phyloP scores from a whole-genome alignment of 2,113 vertebrate genomes.

The Euleptes europaea region DNA sequence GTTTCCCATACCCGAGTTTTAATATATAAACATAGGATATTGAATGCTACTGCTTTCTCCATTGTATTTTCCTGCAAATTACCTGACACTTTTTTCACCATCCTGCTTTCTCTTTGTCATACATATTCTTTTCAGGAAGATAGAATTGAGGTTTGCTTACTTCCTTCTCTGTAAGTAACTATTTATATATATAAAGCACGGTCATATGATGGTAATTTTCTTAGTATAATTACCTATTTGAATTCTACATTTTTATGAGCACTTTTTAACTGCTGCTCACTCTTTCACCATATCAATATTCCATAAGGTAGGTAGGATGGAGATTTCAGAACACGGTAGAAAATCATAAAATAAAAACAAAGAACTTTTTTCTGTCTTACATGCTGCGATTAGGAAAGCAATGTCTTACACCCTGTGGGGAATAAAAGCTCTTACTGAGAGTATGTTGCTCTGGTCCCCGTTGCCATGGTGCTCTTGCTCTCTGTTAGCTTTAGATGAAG shows the following conservation, averaged over 20 bases:
- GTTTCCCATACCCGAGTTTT: no score
- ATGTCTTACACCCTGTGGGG: not conserved
- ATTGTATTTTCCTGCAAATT: no score
- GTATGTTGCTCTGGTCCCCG: not conserved
- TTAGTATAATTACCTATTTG: not conserved
- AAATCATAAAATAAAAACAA: not conserved
- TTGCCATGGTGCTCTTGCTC: slow-evolving; percentile 16
- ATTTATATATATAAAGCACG: not conserved
- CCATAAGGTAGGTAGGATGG: not conserved
- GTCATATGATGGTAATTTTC: not conserved
- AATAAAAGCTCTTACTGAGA: slow-evolving; percentile 17
- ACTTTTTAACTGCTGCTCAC: not conserved
- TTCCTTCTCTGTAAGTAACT: not conserved
- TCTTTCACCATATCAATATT: not conserved
- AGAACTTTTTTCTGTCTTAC: slow-evolving; percentile 5
- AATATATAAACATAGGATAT: no score
- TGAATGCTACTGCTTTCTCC: no score
- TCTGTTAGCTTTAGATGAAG: not conserved
- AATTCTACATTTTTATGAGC: not conserved
- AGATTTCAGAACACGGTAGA: not conserved
- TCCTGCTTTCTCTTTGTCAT: no score
- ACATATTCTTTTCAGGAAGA: no score
- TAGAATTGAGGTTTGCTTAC: not conserved
- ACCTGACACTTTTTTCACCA: no score
- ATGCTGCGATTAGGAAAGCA: slow-evolving; percentile 10